These are phyloP conservation scores for Gambusia yucatana DNA, from an alignment of 2,797 vertebrate genomes.

Conservation along the genomic window DNA sequence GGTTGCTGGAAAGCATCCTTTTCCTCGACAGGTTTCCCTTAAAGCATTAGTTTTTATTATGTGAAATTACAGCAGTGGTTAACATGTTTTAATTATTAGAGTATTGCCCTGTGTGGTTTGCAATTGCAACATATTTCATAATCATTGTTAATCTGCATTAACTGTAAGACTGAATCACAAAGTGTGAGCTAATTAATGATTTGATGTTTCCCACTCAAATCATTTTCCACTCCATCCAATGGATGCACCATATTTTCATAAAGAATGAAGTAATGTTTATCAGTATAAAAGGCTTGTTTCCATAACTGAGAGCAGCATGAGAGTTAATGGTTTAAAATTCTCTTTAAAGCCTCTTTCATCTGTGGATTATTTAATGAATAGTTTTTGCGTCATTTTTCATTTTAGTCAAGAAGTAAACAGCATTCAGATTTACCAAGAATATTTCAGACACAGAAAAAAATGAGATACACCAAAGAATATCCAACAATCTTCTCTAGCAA, in stretches of 20 bases:
- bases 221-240: neutral
- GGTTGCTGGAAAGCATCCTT: neutral
- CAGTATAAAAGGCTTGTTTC: neutral
- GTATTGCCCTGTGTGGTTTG: neutral
- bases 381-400: neutral
- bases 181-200: slow-evolving; percentile 20
- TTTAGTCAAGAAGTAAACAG: neutral
- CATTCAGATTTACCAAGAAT: neutral
- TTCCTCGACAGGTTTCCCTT: neutral
- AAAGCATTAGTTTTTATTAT: neutral
- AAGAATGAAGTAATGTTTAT: neutral
- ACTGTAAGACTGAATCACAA: neutral
- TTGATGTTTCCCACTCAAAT: slow-evolving; percentile 13
- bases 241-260: neutral
- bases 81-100: neutral
- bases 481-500: neutral
- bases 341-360: neutral
- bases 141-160: neutral
- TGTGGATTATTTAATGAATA: neutral
- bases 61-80: neutral
- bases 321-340: neutral
- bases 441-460: neutral
- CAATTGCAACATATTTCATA: neutral
- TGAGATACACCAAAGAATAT: neutral
- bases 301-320: neutral